phyloP scores from a whole-genome alignment of 2,888 invertebrate species.

The Norana najaformis region DNA sequence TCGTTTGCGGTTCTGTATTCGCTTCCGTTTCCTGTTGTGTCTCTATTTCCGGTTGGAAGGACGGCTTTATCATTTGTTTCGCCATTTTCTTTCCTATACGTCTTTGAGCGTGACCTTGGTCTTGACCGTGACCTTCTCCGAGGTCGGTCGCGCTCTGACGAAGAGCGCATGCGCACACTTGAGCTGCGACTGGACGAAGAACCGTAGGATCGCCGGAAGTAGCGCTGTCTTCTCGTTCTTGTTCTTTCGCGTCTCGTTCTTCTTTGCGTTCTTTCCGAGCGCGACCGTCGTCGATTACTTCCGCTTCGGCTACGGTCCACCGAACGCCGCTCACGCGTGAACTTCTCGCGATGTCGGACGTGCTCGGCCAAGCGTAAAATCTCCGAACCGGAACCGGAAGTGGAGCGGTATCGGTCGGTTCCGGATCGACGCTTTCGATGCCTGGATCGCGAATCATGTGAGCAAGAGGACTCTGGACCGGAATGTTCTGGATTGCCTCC shows the following conservation, averaged over 20 bases:
- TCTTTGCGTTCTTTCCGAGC: background rate
- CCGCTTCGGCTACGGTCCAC: background rate
- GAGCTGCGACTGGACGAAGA: slow-evolving; percentile 8
- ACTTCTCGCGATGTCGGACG: background rate
- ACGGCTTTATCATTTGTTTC: background rate
- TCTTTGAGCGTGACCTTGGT: slow-evolving; percentile 18
- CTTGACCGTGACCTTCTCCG: slow-evolving; percentile 27
- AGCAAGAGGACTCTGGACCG: background rate
- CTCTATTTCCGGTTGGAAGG: background rate
- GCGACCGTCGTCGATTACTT: background rate
- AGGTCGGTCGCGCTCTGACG: slow-evolving; percentile 2
- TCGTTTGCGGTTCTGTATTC: background rate
- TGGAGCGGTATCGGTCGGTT: no score
- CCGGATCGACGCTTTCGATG: background rate
- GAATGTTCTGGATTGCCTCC: background rate
- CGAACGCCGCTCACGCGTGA: background rate
- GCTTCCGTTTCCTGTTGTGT: background rate
- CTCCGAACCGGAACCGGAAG: background rate
- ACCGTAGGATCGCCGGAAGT: background rate
- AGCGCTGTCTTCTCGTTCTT: background rate
- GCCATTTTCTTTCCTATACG: slow-evolving; percentile 19
- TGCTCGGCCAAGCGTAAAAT: background rate
- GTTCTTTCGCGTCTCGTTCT: background rate
- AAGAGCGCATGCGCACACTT: slow-evolving; percentile 14
- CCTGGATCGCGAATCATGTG: background rate